phyloP scores from a whole-genome alignment of 2,113 vertebrate genomes.

The Phodopus roborovskii region DNA sequence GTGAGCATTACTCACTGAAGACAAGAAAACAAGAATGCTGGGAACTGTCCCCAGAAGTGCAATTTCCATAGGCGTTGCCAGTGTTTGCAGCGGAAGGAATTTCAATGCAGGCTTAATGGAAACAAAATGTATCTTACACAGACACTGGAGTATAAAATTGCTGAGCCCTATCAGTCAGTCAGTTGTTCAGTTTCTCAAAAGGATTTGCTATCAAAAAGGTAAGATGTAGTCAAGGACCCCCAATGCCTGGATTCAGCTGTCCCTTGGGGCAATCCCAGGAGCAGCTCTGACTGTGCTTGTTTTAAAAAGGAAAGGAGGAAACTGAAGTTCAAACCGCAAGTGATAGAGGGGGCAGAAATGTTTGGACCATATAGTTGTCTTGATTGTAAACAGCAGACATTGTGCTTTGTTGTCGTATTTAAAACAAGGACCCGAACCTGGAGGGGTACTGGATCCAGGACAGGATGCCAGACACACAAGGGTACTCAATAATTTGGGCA shows the following conservation, averaged over 20 bases:
- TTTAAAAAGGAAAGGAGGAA: not conserved
- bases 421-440: not conserved
- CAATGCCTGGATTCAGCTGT: not conserved
- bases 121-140: slow-evolving; percentile 23
- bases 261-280: not conserved
- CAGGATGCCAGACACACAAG: not conserved
- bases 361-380: not conserved
- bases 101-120: slow-evolving; percentile 9
- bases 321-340: not conserved
- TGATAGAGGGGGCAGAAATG: not conserved
- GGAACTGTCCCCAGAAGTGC: slow-evolving; percentile 42
- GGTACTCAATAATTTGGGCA: not conserved
- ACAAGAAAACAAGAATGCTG: not conserved
- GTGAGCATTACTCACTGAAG: not conserved
- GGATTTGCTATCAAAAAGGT: slow-evolving; percentile 15
- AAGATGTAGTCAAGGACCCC: not conserved
- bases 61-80: not conserved
- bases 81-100: slow-evolving; percentile 26
- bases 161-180: not conserved
- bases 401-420: slow-evolving; percentile 57
- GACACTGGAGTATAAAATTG: slow-evolving; percentile 62
- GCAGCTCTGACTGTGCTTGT: slow-evolving; percentile 4
- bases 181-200: slow-evolving; percentile 34
- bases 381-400: slow-evolving; percentile 68
- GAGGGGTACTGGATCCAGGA: not conserved